phyloP scores from a whole-genome alignment of 2,797 vertebrate genomes.

The Macropus fuliginosus region DNA sequence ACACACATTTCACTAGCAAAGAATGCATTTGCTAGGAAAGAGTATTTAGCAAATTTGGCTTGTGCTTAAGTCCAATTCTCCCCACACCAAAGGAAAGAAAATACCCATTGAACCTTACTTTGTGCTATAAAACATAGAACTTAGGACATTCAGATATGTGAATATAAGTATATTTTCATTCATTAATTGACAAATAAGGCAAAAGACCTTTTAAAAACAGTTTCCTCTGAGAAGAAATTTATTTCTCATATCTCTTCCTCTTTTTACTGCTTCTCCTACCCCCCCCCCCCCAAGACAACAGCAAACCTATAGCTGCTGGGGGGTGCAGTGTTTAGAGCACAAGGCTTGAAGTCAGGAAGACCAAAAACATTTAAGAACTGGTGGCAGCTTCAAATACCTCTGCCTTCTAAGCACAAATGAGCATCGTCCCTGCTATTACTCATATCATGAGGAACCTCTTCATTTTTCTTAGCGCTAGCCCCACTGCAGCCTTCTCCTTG shows the following conservation, averaged over 20 bases:
- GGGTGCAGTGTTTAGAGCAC: neutral
- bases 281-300: too few species aligned
- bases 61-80: neutral
- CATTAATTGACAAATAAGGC: neutral
- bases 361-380: neutral
- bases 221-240: neutral
- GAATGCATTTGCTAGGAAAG: neutral
- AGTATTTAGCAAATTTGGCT: neutral
- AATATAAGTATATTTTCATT: neutral
- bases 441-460: constrained; percentile 39
- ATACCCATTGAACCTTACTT: neutral
- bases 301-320: neutral
- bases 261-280: neutral
- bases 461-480: constrained; percentile 39
- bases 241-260: neutral
- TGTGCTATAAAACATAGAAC: neutral
- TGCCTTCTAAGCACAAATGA: constrained; percentile 54
- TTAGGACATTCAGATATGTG: neutral
- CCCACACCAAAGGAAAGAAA: neutral
- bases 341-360: neutral
- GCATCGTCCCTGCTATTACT: constrained; percentile 57
- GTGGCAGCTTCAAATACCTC: neutral
- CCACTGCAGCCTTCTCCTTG: constrained; percentile 49
- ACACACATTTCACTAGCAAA: neutral
- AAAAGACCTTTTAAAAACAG: neutral